Conservation (phyloP, 2,888 invertebrate species). For the Neuroscelio doddi region DNA sequence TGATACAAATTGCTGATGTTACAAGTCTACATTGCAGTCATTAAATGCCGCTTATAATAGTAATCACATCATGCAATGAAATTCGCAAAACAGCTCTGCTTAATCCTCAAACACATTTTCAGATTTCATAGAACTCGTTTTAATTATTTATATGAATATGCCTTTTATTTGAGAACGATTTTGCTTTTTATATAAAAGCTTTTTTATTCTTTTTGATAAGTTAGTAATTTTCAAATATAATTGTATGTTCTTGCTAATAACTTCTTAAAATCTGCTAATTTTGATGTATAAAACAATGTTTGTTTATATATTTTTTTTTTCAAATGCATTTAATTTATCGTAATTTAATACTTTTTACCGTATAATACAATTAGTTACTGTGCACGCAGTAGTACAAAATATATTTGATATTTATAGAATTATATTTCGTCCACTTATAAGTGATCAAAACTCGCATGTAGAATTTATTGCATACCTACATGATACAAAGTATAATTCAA, state of each 20-base stretch:
- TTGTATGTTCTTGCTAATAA: too few species aligned
- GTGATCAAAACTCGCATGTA: neutral
- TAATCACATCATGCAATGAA: slow-evolving; percentile 9
- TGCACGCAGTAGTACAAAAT: too few species aligned
- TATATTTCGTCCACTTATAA: too few species aligned
- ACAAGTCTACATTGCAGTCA: neutral
- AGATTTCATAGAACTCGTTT: neutral
- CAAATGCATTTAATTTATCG: too few species aligned
- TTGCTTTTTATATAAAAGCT: neutral
- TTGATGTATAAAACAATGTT: too few species aligned
- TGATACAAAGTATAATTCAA: neutral
- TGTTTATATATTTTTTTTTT: too few species aligned
- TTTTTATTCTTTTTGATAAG: neutral
- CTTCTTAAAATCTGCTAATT: too few species aligned
- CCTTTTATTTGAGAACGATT: neutral
- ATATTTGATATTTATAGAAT: too few species aligned
- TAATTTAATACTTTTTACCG: too few species aligned
- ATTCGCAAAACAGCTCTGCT: slow-evolving; percentile 3
- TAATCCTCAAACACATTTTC: neutral
- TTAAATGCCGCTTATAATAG: slow-evolving; percentile 6
- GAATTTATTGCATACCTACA: neutral
- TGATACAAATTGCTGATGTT: slow-evolving; percentile 8
- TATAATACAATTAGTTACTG: too few species aligned
- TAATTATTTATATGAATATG: neutral
- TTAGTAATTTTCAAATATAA: neutral